A percentile compares a stretch with the other conserved stretches of the same genome.
phyloP scores from a whole-genome alignment of 1,140 invertebrate species.

The Ridgeia piscesae region DNA sequence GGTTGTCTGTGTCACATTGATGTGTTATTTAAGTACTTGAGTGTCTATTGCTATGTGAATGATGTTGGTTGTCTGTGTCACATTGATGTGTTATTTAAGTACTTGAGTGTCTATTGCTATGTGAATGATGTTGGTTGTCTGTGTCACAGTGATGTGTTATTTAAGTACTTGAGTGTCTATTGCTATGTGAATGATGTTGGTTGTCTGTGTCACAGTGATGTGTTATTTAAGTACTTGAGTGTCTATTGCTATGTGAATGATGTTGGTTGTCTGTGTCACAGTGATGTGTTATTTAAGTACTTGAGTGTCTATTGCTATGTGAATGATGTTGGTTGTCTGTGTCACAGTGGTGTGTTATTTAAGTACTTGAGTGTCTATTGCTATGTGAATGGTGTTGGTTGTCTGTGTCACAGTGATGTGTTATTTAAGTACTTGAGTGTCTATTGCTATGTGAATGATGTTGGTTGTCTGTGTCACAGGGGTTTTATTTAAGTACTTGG shows the following conservation, averaged over 20 bases:
- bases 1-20: too few relatives aligned
- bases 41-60: neutral
- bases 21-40: constrained; percentile 30
- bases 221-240: constrained; percentile 29
- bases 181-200: neutral
- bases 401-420: neutral
- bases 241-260: neutral
- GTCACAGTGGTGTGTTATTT: constrained; percentile 29
- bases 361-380: neutral
- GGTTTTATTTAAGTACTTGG: constrained; percentile 64
- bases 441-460: neutral
- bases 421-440: constrained; percentile 29
- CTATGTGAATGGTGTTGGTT: neutral
- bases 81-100: constrained; percentile 28
- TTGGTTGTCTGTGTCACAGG: neutral
- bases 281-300: constrained; percentile 29
- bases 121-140: neutral
- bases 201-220: neutral
- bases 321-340: neutral
- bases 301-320: neutral
- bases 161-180: neutral
- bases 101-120: neutral
- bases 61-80: neutral
- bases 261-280: neutral
- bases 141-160: constrained; percentile 28